Percentiles rank a stretch among this genome's conserved stretches.
These are phyloP conservation scores for Tetranychus piercei DNA, from an alignment of 2,888 invertebrate genomes.

Conservation along the genomic window DNA sequence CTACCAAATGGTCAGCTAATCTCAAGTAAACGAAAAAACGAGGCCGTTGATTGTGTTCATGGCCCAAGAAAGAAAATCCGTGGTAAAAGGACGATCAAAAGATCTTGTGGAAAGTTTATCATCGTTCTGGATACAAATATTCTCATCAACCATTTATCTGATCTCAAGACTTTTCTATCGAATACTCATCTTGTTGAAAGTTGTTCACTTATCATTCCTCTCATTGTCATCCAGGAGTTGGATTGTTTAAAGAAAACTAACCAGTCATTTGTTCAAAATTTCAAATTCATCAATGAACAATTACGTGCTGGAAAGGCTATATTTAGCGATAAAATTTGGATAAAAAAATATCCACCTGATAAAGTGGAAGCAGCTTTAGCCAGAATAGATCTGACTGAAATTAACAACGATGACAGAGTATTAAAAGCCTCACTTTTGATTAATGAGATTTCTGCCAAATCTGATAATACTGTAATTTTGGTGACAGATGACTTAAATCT, in stretches of 20 bases:
- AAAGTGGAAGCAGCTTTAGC: neutral
- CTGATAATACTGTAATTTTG: conserved; percentile 10
- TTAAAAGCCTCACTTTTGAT: conserved; percentile 15
- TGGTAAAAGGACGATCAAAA: neutral
- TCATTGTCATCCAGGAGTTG: conserved; percentile 21
- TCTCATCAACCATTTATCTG: neutral
- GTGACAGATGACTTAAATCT: conserved; percentile 19
- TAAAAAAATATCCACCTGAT: neutral
- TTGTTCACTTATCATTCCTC: conserved; percentile 16
- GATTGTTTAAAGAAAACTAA: conserved; percentile 15
- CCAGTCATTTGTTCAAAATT: conserved; percentile 5
- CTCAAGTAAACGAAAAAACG: neutral
- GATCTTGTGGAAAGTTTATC: neutral
- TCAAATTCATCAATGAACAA: conserved; percentile 20
- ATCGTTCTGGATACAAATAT: conserved; percentile 9
- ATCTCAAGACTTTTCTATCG: neutral
- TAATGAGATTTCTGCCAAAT: neutral
- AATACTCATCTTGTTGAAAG: neutral
- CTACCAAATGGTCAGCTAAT: neutral
- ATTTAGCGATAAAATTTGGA: conserved; percentile 7
- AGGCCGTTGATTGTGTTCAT: neutral
- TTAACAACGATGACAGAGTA: conserved; percentile 19
- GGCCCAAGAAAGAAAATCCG: neutral
- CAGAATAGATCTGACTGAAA: neutral
- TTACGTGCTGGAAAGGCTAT: conserved; percentile 11